These are phyloP conservation scores for Lethrus apterus DNA, from an alignment of 1,140 invertebrate genomes.

Conservation along the genomic window DNA sequence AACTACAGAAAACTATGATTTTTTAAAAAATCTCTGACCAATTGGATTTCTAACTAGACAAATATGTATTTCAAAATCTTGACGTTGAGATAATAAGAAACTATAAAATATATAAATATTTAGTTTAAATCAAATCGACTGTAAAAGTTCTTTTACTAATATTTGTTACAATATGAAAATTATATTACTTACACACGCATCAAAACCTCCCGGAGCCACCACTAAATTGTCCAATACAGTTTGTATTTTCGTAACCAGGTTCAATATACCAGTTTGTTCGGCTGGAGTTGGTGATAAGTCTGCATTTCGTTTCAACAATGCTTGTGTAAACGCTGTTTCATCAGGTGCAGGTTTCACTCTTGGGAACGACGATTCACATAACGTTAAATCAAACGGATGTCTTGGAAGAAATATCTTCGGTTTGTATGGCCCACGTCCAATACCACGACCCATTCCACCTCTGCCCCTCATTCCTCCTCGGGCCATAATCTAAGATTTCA, in stretches of 20 bases:
- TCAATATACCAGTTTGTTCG: slow-evolving; percentile 85
- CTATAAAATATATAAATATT: too few relatives aligned
- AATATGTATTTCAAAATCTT: too few relatives aligned
- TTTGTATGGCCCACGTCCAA: slow-evolving; percentile 53
- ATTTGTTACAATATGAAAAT: slow-evolving; percentile 4
- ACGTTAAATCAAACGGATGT: slow-evolving; percentile 83
- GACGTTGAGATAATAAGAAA: too few relatives aligned
- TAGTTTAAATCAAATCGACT: too few relatives aligned
- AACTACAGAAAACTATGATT: too few relatives aligned
- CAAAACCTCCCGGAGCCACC: slow-evolving; percentile 86
- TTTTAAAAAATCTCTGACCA: too few relatives aligned
- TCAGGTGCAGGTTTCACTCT: slow-evolving; percentile 75
- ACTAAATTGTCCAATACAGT: slow-evolving; percentile 88
- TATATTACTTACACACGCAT: slow-evolving; percentile 80
- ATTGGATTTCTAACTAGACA: too few relatives aligned
- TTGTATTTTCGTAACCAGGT: slow-evolving; percentile 89
- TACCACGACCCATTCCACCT: slow-evolving; percentile 62
- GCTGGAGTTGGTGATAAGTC: slow-evolving; percentile 83
- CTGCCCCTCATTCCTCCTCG: slow-evolving; percentile 52
- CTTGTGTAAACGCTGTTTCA: slow-evolving; percentile 79
- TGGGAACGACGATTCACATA: slow-evolving; percentile 84
- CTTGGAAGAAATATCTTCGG: slow-evolving; percentile 70
- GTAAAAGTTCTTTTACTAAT: too few relatives aligned
- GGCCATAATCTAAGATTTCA: too few relatives aligned
- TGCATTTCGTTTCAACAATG: slow-evolving; percentile 80